Percentiles rank a stretch among this genome's conserved stretches.
These are phyloP conservation scores for Lycaena phlaeas DNA, from an alignment of 2,888 invertebrate genomes.

Conservation along the genomic window DNA sequence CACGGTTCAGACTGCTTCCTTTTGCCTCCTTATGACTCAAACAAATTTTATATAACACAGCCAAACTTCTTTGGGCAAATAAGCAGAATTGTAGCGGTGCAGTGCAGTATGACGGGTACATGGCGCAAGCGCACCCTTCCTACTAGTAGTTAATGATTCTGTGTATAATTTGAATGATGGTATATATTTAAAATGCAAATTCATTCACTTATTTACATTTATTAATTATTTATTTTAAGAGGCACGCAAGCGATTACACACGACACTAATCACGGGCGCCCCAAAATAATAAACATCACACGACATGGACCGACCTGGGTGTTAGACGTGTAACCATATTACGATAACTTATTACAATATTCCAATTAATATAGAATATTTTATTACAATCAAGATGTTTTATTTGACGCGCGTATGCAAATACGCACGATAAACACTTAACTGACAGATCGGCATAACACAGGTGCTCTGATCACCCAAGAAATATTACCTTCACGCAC, in stretches of 20 bases:
- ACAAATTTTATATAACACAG: too few relatives aligned
- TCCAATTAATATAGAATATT: conserved; percentile 46
- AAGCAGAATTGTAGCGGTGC: too few relatives aligned
- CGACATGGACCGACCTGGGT: too few relatives aligned
- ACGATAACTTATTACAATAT: conserved; percentile 9
- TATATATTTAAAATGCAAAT: background rate
- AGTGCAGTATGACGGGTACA: too few relatives aligned
- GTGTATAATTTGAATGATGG: background rate
- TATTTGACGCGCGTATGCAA: conserved; percentile 48
- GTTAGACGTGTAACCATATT: background rate
- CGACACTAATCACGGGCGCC: background rate
- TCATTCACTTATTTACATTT: background rate
- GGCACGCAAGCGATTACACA: background rate
- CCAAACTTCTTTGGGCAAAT: too few relatives aligned
- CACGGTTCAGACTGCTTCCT: too few relatives aligned
- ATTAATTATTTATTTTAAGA: background rate
- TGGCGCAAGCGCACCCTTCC: too few relatives aligned
- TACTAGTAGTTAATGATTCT: too few relatives aligned
- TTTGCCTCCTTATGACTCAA: too few relatives aligned
- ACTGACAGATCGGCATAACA: conserved; percentile 27
- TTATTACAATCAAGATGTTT: conserved; percentile 41
- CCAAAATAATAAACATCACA: background rate
- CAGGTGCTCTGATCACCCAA: conserved; percentile 32
- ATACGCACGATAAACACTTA: conserved; percentile 38
- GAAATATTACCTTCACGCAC: conserved; percentile 16